A percentile compares a stretch with the other conserved stretches of the same genome.
Conservation (phyloP, 2,797 vertebrate genomes). For the Tangara arthus region DNA sequence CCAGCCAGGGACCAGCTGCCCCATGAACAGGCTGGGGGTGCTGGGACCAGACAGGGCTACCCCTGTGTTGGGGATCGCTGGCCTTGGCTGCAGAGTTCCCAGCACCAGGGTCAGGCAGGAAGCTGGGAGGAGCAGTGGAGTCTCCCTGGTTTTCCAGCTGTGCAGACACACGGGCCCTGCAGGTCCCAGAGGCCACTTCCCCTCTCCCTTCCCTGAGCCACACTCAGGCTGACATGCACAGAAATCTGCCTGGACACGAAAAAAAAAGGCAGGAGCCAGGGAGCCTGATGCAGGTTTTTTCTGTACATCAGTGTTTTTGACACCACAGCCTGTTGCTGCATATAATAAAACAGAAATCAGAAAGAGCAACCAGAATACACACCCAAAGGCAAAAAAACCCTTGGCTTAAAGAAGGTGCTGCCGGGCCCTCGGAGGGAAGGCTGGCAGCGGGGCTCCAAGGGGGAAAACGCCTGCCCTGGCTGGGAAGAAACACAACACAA, state of each 20-base stretch:
- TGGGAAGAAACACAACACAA: slow-evolving; percentile 75
- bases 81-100: background rate
- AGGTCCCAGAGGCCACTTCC: background rate
- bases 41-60: background rate
- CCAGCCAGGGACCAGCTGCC: background rate
- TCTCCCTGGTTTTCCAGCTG: background rate
- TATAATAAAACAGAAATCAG: slow-evolving; percentile 75
- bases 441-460: background rate
- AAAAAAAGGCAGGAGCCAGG: slow-evolving; percentile 56
- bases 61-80: background rate
- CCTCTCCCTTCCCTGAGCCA: background rate
- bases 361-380: slow-evolving; percentile 76
- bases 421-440: slow-evolving; percentile 4
- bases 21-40: accelerated
- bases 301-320: slow-evolving; percentile 81
- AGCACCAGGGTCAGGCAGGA: background rate
- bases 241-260: background rate
- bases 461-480: slow-evolving; percentile 41
- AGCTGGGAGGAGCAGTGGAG: background rate
- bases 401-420: slow-evolving; percentile 51
- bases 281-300: slow-evolving; percentile 70
- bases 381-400: slow-evolving; percentile 73
- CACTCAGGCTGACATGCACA: accelerated
- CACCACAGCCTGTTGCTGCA: slow-evolving; percentile 77
- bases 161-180: background rate